Conservation (phyloP, 2,113 vertebrate genomes). For the Psephotus haematonotus region DNA sequence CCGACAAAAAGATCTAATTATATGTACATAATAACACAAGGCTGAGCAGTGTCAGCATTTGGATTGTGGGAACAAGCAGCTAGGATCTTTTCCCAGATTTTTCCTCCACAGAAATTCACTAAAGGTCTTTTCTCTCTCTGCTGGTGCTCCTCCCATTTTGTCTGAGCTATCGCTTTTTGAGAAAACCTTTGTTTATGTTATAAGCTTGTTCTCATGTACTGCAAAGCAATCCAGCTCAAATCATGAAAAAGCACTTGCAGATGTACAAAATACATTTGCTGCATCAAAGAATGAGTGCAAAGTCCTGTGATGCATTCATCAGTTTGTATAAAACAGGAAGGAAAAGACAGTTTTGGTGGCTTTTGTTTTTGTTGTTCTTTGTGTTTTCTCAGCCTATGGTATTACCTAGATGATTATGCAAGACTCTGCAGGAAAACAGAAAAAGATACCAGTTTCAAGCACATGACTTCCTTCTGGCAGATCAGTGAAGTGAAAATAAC, state of each 20-base stretch:
- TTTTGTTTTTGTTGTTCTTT: background rate
- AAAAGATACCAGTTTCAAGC: background rate
- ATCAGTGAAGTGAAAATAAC: background rate
- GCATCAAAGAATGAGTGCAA: background rate
- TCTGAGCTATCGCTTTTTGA: background rate
- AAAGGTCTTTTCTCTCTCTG: background rate
- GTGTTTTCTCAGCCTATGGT: background rate
- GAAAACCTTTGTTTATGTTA: background rate
- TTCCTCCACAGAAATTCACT: background rate
- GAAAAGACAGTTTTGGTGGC: background rate
- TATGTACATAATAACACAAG: background rate
- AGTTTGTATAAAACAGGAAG: background rate
- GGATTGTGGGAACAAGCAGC: background rate
- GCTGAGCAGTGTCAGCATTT: background rate
- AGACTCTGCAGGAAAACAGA: background rate
- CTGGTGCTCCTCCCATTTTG: background rate
- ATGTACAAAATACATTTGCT: background rate
- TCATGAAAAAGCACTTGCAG: background rate
- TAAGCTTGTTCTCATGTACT: background rate
- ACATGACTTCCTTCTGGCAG: background rate
- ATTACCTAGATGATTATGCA: background rate
- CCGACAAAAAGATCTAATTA: background rate
- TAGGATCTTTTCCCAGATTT: background rate
- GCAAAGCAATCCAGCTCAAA: background rate
- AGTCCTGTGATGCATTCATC: background rate